Conservation (phyloP, 2,113 vertebrate species). For the Theristicus caerulescens region DNA sequence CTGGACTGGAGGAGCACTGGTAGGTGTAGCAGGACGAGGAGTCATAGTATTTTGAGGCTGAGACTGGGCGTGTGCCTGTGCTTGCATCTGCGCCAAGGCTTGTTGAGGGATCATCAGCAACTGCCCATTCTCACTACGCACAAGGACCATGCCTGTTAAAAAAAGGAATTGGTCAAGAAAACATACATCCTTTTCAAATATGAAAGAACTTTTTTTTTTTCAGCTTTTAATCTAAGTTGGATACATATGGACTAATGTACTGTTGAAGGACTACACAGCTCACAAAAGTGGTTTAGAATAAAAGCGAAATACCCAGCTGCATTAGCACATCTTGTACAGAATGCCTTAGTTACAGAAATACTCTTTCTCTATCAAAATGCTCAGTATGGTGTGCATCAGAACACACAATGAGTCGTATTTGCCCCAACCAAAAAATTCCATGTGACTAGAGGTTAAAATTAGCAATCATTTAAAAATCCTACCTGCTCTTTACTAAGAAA, state of each 20-base stretch:
- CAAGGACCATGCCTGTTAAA: constrained; percentile 89
- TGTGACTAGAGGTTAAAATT: not conserved
- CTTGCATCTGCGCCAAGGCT: constrained; percentile 92
- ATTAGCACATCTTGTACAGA: not conserved
- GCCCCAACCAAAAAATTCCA: not conserved
- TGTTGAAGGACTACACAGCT: not conserved
- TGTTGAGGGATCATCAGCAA: constrained; percentile 94
- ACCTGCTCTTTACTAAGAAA: not conserved
- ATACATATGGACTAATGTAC: not conserved
- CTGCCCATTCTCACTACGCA: constrained; percentile 93
- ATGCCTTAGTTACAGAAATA: not conserved
- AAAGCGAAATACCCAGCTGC: not conserved
- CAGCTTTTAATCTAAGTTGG: not conserved
- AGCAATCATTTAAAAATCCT: not conserved
- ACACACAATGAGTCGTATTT: not conserved
- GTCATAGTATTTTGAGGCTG: constrained; percentile 90
- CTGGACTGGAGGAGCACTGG: constrained; percentile 89
- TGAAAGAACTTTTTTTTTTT: not conserved
- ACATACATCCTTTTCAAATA: not conserved
- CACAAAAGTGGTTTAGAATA: not conserved
- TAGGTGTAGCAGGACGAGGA: constrained; percentile 87
- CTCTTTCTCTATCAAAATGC: not conserved
- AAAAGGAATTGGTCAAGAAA: not conserved
- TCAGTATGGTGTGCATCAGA: not conserved
- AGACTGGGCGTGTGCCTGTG: constrained; percentile 90